Evolutionary conservation across 2,888 invertebrate species (phyloP).

Genomic region (Erebia aethiops): DNA sequence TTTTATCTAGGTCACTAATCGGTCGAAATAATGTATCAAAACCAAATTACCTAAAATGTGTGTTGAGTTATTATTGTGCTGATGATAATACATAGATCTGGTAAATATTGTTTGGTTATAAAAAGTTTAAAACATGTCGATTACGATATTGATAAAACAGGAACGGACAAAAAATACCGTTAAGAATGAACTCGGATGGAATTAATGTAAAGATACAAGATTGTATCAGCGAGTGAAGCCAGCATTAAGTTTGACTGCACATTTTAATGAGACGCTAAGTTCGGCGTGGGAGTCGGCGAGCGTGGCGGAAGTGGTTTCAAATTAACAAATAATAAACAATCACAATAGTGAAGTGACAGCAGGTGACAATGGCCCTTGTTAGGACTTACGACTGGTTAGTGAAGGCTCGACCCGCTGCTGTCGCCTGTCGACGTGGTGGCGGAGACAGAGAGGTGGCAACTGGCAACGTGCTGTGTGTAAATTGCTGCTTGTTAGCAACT

Average conservation of each 20-base stretch:
- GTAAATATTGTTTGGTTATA: not conserved
- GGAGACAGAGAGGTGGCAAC: not conserved
- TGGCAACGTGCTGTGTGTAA: too few relatives aligned
- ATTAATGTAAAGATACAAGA: not conserved
- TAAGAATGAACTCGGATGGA: not conserved
- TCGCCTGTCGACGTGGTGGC: not conserved
- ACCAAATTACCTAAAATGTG: too few relatives aligned
- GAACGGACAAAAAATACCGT: not conserved
- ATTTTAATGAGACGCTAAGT: conserved; percentile 1
- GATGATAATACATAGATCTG: not conserved
- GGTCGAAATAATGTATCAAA: too few relatives aligned
- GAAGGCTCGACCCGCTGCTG: not conserved
- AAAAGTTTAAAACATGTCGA: not conserved
- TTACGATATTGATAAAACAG: not conserved
- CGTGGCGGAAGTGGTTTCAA: not conserved
- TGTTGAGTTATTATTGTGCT: not conserved
- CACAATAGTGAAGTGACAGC: not conserved
- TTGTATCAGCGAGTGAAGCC: not conserved
- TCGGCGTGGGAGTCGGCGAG: not conserved
- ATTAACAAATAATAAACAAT: not conserved
- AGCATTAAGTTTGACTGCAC: not conserved
- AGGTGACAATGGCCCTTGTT: not conserved
- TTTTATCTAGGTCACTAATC: too few relatives aligned
- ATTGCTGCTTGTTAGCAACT: conserved; percentile 9
- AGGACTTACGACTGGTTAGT: not conserved